phyloP scores from a whole-genome alignment of 2,888 invertebrate species.

The Athripsodes cinereus region DNA sequence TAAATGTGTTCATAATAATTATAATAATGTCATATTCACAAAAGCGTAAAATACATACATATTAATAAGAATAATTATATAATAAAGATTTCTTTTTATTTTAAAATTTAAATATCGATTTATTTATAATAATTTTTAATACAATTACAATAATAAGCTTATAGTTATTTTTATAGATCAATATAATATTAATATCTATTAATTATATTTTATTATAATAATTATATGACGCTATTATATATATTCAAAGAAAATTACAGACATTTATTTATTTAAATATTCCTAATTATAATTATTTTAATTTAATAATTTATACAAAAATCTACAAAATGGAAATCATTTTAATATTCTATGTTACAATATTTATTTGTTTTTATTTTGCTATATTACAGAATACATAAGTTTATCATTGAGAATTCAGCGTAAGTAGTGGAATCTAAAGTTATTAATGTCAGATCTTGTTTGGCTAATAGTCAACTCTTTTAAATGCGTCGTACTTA shows the following conservation, averaged over 20 bases:
- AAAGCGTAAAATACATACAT: constrained; percentile 27
- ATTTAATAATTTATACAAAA: background rate
- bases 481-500: too few relatives aligned
- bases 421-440: too few relatives aligned
- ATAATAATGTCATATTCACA: too few relatives aligned
- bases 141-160: too few relatives aligned
- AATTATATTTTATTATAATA: background rate
- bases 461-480: too few relatives aligned
- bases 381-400: background rate
- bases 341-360: background rate
- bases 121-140: too few relatives aligned
- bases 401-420: too few relatives aligned
- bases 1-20: constrained; percentile 21
- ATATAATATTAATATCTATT: background rate
- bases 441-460: too few relatives aligned
- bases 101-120: constrained; percentile 15
- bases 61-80: constrained; percentile 20
- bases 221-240: background rate
- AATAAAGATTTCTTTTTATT: constrained; percentile 23
- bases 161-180: too few relatives aligned
- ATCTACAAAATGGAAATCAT: background rate
- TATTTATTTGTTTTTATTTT: background rate
- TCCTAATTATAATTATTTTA: background rate
- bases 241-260: too few relatives aligned
- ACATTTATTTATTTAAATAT: too few relatives aligned